Percentiles rank a stretch among this genome's conserved stretches.
phyloP scores from a whole-genome alignment of 1,140 invertebrate species.

The Paralvinella palmiformis region DNA sequence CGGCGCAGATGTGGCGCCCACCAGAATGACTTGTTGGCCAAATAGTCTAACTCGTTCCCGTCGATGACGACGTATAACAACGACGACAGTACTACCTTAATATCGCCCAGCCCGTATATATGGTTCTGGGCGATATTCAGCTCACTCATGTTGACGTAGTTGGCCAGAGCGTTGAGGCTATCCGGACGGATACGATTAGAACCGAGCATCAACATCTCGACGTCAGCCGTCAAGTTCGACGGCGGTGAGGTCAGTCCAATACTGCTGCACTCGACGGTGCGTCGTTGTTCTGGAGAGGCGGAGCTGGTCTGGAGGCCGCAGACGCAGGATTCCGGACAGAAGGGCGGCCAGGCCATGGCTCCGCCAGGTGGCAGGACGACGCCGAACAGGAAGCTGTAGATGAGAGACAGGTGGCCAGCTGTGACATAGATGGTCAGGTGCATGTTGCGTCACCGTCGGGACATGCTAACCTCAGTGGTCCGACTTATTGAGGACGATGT shows the following conservation, averaged over 20 bases:
- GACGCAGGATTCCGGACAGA: conserved; percentile 5
- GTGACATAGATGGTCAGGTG: no score
- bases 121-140: conserved; percentile 1
- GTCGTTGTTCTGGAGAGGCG: background rate
- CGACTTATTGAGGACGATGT: no score
- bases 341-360: background rate
- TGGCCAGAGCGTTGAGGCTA: background rate
- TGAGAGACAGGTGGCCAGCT: no score
- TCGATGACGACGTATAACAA: background rate
- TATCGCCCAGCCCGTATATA: background rate
- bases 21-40: conserved; percentile 11
- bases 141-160: conserved; percentile 4
- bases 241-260: background rate
- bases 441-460: no score
- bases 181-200: conserved; percentile 4
- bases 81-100: background rate
- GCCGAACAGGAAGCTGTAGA: background rate
- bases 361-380: background rate
- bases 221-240: background rate
- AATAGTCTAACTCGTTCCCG: conserved; percentile 15
- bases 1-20: background rate
- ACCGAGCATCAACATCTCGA: background rate
- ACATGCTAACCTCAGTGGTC: no score
- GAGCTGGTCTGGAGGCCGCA: conserved; percentile 1
- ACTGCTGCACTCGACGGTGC: conserved; percentile 11